Evolutionary conservation across 2,113 vertebrate species (phyloP).

Genomic region (Alaudala cheleensis): DNA sequence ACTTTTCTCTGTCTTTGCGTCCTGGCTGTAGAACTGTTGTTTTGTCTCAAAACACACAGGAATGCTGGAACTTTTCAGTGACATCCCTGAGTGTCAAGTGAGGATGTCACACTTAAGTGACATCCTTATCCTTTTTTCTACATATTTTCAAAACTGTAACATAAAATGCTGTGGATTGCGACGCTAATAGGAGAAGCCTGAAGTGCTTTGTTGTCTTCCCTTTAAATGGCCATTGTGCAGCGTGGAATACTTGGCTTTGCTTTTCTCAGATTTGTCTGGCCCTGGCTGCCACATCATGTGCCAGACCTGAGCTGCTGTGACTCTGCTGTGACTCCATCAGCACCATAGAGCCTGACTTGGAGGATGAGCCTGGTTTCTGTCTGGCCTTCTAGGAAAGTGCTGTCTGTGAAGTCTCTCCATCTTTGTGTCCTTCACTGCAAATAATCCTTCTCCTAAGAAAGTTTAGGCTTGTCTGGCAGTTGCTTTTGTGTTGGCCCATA

Average conservation of each 20-base stretch:
- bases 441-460: not conserved
- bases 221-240: not conserved
- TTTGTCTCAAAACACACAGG: not conserved
- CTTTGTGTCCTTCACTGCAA: not conserved
- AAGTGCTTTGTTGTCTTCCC: not conserved
- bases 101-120: not conserved
- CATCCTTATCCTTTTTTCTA: not conserved
- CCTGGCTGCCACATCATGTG: not conserved
- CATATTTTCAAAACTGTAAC: not conserved
- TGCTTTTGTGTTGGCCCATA: not conserved
- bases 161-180: not conserved
- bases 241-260: not conserved
- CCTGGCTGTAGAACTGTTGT: not conserved
- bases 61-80: not conserved
- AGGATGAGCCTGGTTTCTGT: not conserved
- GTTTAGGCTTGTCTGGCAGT: not conserved
- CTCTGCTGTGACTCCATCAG: not conserved
- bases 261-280: not conserved
- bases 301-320: not conserved
- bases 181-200: not conserved
- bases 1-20: not conserved
- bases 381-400: not conserved
- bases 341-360: rapidly evolving
- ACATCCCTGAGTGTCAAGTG: not conserved
- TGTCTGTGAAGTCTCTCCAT: not conserved